Base-by-base conservation (phyloP, 2,797 vertebrate genomes). In the Chelmon rostratus region DNA sequence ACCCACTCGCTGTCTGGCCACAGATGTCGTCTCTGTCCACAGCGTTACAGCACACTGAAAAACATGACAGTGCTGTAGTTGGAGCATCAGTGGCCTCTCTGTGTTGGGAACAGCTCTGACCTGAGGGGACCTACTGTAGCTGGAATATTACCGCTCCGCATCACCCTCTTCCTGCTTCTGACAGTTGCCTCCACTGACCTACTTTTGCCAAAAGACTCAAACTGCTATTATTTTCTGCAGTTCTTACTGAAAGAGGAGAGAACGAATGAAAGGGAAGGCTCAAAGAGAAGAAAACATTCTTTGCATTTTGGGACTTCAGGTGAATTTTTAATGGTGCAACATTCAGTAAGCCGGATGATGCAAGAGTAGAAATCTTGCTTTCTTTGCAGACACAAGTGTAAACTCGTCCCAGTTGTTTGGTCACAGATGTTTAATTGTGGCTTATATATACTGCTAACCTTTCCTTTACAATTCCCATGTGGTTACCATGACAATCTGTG, bases 141-240 rank as follows among this genome's bases (percentile, higher is more conserved):
- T 76, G 70, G 76, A 75, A 74, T 77, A 74, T 80, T 79, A 77
- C 69, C 23, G 25, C 86, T 70, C 75, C 4, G 42, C 78, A 69
- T 86, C 74, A 88, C 61, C 61, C 75, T 83, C 77, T 81, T 79
- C 66, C 71, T 79, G 44, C 67, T 68, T 85, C 72, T 89, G 91
- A 93, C 92, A 88, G 85, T 90, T 83, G 87, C 83, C 83, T 90
- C 76, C 76, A 88, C 74, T 93, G 92, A 93, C 93, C 93, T 91
- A 94, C 78, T 93, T 94, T 80, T 75, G 52, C 83, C 76, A 64
- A 61, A 61, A 73, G 74, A 64, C 73, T 79, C 68, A 65, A 68
- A 54, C 68, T 56, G 61, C 65, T 58, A 78, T 84, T 68, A 81
- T 86, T 78, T 89, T 61, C 65, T 73, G 69, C 72, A 54, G 59